A percentile compares a stretch with the other conserved stretches of the same genome.
These are phyloP conservation scores for Grus americana DNA, from an alignment of 2,113 vertebrate species.

Conservation along the genomic window DNA sequence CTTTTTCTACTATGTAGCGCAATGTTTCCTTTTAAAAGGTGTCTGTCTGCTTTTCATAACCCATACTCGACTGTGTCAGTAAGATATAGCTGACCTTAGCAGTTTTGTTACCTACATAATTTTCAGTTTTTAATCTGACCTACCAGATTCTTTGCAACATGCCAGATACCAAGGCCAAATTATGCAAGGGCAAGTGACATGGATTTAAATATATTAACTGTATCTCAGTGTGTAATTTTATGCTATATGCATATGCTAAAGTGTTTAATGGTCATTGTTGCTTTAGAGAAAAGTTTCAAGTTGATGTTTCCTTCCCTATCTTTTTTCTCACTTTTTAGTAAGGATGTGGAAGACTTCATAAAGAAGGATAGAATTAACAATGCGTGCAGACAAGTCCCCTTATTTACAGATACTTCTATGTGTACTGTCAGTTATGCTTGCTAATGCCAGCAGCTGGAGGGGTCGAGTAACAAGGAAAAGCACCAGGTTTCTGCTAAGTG, in stretches of 20 bases:
- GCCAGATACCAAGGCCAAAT: neutral
- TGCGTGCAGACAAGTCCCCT: rapidly evolving
- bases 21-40: neutral
- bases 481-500: rapidly evolving
- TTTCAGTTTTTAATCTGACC: neutral
- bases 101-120: neutral
- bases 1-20: neutral
- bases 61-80: neutral
- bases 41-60: neutral
- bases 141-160: neutral
- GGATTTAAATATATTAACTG: neutral
- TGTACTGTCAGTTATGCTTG: rapidly evolving
- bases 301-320: neutral
- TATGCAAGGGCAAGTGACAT: neutral
- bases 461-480: neutral
- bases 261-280: neutral
- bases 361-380: neutral
- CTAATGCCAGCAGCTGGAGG: too few species aligned
- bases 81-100: neutral
- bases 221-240: neutral
- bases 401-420: neutral
- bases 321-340: rapidly evolving
- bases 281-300: neutral
- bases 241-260: rapidly evolving
- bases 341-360: neutral